Conservation (phyloP, 2,113 vertebrate genomes). For the Spilogale gracilis region DNA sequence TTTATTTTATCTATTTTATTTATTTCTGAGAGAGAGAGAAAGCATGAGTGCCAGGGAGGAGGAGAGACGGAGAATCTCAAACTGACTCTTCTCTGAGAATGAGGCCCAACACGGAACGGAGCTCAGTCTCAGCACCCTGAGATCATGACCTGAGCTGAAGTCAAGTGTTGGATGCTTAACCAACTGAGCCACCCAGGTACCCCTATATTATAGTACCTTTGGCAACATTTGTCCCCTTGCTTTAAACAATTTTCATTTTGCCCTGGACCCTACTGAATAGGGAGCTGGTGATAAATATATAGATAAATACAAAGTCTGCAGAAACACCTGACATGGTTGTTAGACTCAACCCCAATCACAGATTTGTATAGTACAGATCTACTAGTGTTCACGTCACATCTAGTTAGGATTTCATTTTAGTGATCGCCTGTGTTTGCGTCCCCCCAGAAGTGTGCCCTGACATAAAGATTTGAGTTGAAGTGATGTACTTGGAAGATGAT, state of each 20-base stretch:
- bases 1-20: not conserved
- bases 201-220: not conserved
- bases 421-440: not conserved
- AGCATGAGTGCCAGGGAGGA: not conserved
- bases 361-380: not conserved
- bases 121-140: not conserved
- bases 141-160: not conserved
- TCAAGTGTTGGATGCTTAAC: not conserved
- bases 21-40: not conserved
- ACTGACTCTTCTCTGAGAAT: not conserved
- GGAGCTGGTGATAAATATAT: not conserved
- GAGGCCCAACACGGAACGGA: not conserved
- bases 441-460: not conserved
- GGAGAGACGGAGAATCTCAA: not conserved
- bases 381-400: not conserved
- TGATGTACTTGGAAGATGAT: not conserved
- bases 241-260: constrained; percentile 9
- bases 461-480: not conserved
- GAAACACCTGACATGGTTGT: not conserved
- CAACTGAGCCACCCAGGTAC: fast-evolving
- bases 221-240: not conserved
- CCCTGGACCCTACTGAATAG: not conserved
- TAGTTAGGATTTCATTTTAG: not conserved
- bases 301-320: not conserved
- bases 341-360: not conserved